Evolutionary conservation across 2,797 vertebrate genomes (phyloP), one percentile per base, ranked within the genome.

Genomic region (Halcyon smyrnensis): DNA sequence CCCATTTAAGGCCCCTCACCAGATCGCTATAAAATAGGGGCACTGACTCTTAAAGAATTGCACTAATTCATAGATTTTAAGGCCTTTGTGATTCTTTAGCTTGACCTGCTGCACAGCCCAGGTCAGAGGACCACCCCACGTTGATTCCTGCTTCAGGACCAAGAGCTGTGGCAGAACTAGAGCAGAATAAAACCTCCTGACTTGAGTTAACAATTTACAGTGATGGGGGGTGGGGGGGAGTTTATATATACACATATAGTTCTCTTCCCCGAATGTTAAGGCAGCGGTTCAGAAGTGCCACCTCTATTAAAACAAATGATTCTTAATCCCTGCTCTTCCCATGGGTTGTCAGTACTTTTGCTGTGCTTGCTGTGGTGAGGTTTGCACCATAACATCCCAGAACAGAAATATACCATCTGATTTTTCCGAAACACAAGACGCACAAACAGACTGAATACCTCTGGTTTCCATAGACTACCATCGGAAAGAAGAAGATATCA

Each of bases 51-150:
- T 57, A 71, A 96, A 90, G 95, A 96, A 93, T 19, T 75, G 45
- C 85, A 84, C 85, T 97, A 93, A 93, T 94, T 95, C 91, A 94
- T 51, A 94, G 91, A 84, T 94, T 96, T 96, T 86, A 95, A 77
- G 85, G 87, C 69, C 34, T 96, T 97, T 95, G 96, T 94, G 82
- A 87, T 81, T 57, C 76, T 93, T 94, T 86, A 84, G 87, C 85
- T 88, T 94, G 96, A 95, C 83, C 93, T 85, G 75, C 64, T 67
- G 78, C 51, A 28, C 63, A 85, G 74, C 67, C 21, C 85, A 84
- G 93, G 91, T 88, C 96, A 96, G 69, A 32, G 43, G 79, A 95
- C 87, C 95, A 95, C 94, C 94, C 91, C 64, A 45, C 1, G 0
- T 23, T 16, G 69, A 71, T 57, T 85, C 76, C 77, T 75, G 64